Base-by-base conservation (phyloP, 2,888 invertebrate species). In the Caenorhabditis wallacei region DNA sequence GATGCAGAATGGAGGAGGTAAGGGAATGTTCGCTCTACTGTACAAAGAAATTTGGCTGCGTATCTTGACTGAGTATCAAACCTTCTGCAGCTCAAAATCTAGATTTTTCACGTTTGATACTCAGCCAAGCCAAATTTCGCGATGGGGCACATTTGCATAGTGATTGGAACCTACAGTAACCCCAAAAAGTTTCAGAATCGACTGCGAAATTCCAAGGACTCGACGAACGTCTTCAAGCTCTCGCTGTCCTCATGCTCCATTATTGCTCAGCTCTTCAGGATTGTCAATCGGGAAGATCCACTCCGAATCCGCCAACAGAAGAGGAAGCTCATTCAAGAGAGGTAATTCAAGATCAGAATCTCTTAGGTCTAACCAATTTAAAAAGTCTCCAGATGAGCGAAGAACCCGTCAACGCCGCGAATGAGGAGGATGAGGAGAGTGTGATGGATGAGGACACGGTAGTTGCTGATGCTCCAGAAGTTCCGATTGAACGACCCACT, bases 201-300 rank as follows among this genome's bases (percentile, higher is more conserved):
- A 84, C 88, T 4, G 68, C 76, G 18, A 84, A 92, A 35, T 92
- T 94, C 37, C 92, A 92, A 86, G 95, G 95, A 91, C 95, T 95
- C 54, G 97, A 97, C 92, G 95, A 95, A 85, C 95, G 96, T 90
- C 95, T 96, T 8, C 89, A 92, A 92, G 96, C 96, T 0, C 94
- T 98, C 84, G 96, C 97, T 64, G 95, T 97, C 69, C 94, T 97
- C 85, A 95, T 97, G 95, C 93, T 98, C 86, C 97, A 97, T 93
- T 96, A 96, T 93, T 98, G 97, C 93, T 95, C 97, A 3, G 97
- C 96, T 2, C 94, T 97, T 37, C 80, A 80, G 24, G 82, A 82
- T 46, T 82, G 76, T 35, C 82, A 82, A 46, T 82, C 82, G 0
- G 82, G 82, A 43, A 66, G 82, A 37, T 61, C 71, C 3, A 82